phyloP scores from a whole-genome alignment of 2,888 invertebrate species.

The Nysson spinosus region DNA sequence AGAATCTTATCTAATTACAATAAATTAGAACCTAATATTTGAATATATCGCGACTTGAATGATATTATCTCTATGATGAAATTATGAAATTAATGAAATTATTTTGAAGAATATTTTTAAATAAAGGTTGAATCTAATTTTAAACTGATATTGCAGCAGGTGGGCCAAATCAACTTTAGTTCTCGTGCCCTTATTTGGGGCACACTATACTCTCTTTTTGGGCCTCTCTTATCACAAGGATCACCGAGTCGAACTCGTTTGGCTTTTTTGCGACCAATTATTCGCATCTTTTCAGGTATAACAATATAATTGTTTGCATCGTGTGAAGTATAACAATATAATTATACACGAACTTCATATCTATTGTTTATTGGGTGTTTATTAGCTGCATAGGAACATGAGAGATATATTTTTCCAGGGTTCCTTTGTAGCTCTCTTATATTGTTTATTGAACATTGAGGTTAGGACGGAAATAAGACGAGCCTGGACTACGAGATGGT shows the following conservation, averaged over 20 bases:
- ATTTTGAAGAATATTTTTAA: too few species aligned
- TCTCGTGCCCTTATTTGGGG: slow-evolving; percentile 83
- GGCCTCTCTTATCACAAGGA: slow-evolving; percentile 78
- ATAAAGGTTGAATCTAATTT: neutral
- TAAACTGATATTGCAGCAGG: slow-evolving; percentile 75
- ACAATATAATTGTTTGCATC: neutral
- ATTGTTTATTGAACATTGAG: slow-evolving; percentile 83
- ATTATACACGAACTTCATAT: neutral
- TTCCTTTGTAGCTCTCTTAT: slow-evolving; percentile 81
- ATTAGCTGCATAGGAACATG: too few species aligned
- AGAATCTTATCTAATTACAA: neutral
- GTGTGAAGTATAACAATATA: neutral
- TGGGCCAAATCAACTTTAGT: slow-evolving; percentile 83
- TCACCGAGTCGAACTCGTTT: slow-evolving; percentile 79
- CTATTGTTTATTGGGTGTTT: too few species aligned
- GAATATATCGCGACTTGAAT: too few species aligned
- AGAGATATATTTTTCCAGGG: slow-evolving; percentile 77
- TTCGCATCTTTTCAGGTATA: slow-evolving; percentile 84
- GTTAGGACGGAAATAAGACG: slow-evolving; percentile 79
- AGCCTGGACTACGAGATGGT: slow-evolving; percentile 63
- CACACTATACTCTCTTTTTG: slow-evolving; percentile 81
- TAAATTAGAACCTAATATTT: too few species aligned
- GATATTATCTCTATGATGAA: too few species aligned
- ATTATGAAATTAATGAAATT: too few species aligned
- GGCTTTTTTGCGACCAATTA: slow-evolving; percentile 83